Conservation (phyloP, 2,797 vertebrate species). For the Tragopan temminckii region DNA sequence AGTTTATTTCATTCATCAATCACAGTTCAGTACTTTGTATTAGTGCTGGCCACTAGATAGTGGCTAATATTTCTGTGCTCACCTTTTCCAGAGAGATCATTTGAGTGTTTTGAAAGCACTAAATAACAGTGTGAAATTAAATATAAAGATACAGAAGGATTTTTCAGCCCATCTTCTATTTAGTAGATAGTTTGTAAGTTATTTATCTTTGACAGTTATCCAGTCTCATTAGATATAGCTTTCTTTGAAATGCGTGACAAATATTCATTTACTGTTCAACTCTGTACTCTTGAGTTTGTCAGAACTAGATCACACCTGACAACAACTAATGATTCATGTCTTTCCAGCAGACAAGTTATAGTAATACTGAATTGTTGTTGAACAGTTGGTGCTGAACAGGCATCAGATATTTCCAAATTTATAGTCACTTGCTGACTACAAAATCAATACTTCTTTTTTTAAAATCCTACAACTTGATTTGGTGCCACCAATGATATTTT, state of each 20-base stretch:
- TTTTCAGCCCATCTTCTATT: slow-evolving; percentile 8
- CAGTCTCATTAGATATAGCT: slow-evolving; percentile 40
- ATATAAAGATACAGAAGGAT: background rate
- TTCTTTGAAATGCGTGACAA: slow-evolving; percentile 57
- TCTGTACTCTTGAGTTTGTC: slow-evolving; percentile 34
- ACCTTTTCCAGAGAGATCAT: background rate
- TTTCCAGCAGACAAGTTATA: slow-evolving; percentile 54
- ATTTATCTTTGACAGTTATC: slow-evolving; percentile 30
- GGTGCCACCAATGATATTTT: background rate
- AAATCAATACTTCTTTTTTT: background rate
- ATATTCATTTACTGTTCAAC: slow-evolving; percentile 48
- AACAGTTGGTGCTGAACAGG: background rate
- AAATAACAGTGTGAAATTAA: background rate
- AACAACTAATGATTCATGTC: slow-evolving; percentile 52
- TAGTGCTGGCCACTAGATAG: background rate
- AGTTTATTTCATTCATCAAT: background rate
- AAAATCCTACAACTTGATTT: slow-evolving; percentile 26
- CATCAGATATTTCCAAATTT: slow-evolving; percentile 1
- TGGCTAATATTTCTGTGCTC: background rate
- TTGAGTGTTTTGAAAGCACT: background rate
- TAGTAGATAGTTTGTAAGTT: slow-evolving; percentile 20
- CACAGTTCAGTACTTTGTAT: background rate
- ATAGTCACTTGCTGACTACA: slow-evolving; percentile 13
- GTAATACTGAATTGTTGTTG: background rate
- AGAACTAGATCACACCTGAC: slow-evolving; percentile 70